Conservation (phyloP, 2,113 vertebrate genomes). For the Cyphomyrus discorhynchus region DNA sequence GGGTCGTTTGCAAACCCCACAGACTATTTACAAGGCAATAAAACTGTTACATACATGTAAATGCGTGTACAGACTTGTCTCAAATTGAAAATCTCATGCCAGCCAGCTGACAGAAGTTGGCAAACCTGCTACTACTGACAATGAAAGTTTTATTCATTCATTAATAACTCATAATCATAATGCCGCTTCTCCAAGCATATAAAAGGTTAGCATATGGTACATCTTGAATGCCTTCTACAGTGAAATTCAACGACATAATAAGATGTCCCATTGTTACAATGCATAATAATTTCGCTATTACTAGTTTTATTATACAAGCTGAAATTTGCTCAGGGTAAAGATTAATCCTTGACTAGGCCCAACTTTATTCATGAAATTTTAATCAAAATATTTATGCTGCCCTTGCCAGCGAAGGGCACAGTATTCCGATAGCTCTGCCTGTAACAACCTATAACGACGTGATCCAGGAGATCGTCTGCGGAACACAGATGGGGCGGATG, state of each 20-base stretch:
- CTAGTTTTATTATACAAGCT: background rate
- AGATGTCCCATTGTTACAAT: background rate
- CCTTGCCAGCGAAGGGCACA: background rate
- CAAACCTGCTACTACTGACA: background rate
- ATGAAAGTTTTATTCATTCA: background rate
- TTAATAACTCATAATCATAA: background rate
- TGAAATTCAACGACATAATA: background rate
- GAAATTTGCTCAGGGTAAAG: background rate
- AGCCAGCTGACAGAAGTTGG: background rate
- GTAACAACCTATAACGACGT: background rate
- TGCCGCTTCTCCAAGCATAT: background rate
- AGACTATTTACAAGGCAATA: background rate
- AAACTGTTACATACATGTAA: background rate
- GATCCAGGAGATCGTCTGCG: background rate
- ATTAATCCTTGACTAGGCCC: background rate
- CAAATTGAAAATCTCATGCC: background rate
- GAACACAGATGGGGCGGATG: background rate
- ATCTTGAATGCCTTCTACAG: background rate
- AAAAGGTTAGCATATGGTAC: background rate
- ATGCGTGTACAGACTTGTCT: background rate
- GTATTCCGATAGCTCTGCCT: background rate
- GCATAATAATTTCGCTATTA: background rate
- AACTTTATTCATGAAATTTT: background rate
- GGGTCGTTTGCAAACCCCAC: background rate
- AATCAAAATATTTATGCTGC: background rate